Percentiles rank a stretch among this genome's conserved stretches.
Evolutionary conservation across 2,113 vertebrate genomes (phyloP).

Genomic region (Nothocercus nigrocapillus): DNA sequence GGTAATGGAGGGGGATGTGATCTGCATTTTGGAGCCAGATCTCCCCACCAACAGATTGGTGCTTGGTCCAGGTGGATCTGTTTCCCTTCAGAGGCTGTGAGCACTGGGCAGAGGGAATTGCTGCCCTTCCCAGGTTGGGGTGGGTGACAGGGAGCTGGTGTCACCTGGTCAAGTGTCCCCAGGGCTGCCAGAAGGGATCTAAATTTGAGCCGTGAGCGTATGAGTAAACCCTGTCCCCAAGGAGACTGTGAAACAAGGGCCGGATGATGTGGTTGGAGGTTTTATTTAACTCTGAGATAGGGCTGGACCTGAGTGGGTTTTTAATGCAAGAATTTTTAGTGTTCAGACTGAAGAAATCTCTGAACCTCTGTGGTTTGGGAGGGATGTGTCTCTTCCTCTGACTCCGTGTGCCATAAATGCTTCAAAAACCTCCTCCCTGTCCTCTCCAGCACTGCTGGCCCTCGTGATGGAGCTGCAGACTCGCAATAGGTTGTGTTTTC

Average conservation of each 20-base stretch:
- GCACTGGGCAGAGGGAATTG: background rate
- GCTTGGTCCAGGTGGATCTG: too few species aligned
- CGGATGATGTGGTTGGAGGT: conserved; percentile 10
- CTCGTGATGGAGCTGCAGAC: background rate
- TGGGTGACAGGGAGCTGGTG: background rate
- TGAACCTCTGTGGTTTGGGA: conserved; percentile 18
- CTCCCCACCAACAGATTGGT: background rate
- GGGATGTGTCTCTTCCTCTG: conserved; percentile 48
- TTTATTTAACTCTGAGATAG: conserved; percentile 31
- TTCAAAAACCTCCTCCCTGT: background rate
- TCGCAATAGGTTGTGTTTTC: background rate
- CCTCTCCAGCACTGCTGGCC: background rate
- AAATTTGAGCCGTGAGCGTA: background rate
- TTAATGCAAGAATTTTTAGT: conserved; percentile 37
- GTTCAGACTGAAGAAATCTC: background rate
- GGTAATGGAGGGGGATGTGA: accelerated
- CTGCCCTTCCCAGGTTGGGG: background rate
- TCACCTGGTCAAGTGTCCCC: background rate
- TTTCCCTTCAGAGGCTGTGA: too few species aligned
- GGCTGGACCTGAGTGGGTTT: conserved; percentile 8
- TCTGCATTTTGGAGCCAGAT: background rate
- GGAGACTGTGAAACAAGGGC: background rate
- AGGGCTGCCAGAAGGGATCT: background rate
- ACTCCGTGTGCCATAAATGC: background rate
- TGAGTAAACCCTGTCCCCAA: background rate